Conservation (phyloP, 2,113 vertebrate genomes). For the Myrmecophaga tridactyla region DNA sequence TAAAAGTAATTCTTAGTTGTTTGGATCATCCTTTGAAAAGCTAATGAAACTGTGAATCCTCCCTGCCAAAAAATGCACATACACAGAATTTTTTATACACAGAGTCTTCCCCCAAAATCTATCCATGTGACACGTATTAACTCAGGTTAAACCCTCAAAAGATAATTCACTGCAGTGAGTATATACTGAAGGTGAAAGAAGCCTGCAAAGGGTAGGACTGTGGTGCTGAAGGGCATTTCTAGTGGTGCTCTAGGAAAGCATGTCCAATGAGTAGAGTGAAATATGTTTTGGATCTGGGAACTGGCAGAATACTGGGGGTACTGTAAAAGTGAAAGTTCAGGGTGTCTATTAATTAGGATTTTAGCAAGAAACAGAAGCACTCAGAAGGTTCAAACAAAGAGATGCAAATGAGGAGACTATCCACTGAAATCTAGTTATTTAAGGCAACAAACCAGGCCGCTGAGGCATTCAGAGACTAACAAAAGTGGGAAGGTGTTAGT, state of each 20-base stretch:
- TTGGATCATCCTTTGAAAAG: background rate
- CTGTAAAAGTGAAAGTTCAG: background rate
- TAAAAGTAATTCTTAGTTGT: constrained; percentile 19
- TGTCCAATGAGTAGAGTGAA: background rate
- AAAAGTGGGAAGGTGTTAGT: background rate
- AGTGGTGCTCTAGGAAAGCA: background rate
- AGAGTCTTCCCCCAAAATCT: background rate
- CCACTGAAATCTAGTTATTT: background rate
- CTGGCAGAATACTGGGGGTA: background rate
- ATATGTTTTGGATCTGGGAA: background rate
- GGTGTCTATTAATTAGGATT: background rate
- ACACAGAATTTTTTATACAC: background rate
- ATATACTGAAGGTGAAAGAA: background rate
- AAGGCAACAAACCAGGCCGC: background rate
- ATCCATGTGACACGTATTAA: background rate
- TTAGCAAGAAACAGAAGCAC: background rate
- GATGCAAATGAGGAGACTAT: background rate
- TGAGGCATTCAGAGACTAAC: background rate
- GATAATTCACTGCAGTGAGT: background rate
- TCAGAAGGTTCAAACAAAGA: background rate
- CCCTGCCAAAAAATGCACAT: background rate
- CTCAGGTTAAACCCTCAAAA: background rate
- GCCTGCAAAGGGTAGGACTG: background rate
- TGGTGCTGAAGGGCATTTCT: background rate
- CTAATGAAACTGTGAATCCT: background rate